Evolutionary conservation across 2,113 vertebrate genomes (phyloP), one percentile per base, ranked within the genome.

Genomic region (Ageneiosus marmoratus): DNA sequence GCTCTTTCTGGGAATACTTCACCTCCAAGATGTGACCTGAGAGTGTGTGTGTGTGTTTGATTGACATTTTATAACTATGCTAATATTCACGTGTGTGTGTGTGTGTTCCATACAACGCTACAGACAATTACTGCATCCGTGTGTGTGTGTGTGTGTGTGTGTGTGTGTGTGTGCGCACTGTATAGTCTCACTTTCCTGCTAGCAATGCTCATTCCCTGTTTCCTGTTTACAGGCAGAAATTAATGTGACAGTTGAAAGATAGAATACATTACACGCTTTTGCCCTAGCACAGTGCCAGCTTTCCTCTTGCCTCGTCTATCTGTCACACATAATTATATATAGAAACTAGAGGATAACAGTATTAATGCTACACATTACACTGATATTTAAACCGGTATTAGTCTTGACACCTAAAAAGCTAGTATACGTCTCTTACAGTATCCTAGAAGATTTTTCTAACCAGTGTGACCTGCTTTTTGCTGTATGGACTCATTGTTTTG

Each of bases 231-330:
- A 84, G 55, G 37, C 5, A 81, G 76, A 62, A 84, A 56, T 85
- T 63, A 89, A 89, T 81, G 46, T 7, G 81, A 77, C 58, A 86
- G 82, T 81, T 63, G 83, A 89, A 83, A 63, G 44, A 77, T 80
- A 69, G 77, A 84, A 86, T 82, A 65, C 16, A 63, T 85, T 56
- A 65, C 79, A 80, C 69, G 55, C n/a, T 77, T 72, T 27, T 55
- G 76, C 84, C 29, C 76, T 50, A 58, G 79, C 78, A 86, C 81
- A 77, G 46, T 34, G 27, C 9, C 22, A 80, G 73, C 75, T 76
- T 11, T 16, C 18, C 67, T 85, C 51, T 82, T 20, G 51, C 63
- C 60, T 77, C 67, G 69, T 11, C 53, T 53, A 70, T 79, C 41
- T 70, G 20, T 69, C 55, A 56, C 70, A 82, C 60, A 20, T 75